phyloP scores from a whole-genome alignment of 2,797 vertebrate genomes.

The Enteromius treurensis region DNA sequence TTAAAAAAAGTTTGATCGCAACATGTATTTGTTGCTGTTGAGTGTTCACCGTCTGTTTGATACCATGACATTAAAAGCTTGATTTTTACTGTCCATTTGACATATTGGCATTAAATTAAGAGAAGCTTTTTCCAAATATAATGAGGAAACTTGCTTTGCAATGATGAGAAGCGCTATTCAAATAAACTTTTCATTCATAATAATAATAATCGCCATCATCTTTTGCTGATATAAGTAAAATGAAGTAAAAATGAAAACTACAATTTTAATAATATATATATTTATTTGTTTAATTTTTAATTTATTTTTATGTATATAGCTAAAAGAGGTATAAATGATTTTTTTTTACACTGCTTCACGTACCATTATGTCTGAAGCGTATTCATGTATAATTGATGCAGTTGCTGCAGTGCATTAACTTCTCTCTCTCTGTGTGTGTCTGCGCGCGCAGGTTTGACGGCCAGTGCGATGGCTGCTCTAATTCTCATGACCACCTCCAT shows the following conservation, averaged over 20 bases:
- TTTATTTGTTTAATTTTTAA: not conserved
- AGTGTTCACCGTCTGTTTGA: too few species aligned
- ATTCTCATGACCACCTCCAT: constrained; percentile 99
- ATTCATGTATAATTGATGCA: not conserved
- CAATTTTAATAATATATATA: too few species aligned
- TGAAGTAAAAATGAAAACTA: not conserved
- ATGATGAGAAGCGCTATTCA: too few species aligned
- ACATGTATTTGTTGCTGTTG: too few species aligned
- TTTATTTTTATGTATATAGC: not conserved
- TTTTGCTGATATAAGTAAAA: not conserved
- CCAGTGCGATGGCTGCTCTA: constrained; percentile 96
- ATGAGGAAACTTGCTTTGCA: too few species aligned
- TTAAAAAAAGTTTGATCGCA: too few species aligned
- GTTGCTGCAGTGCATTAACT: not conserved
- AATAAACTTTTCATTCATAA: too few species aligned
- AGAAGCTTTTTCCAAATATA: too few species aligned
- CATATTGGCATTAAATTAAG: too few species aligned
- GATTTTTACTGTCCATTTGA: too few species aligned
- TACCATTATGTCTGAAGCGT: not conserved
- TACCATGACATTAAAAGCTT: too few species aligned
- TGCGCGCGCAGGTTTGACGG: constrained; percentile 89
- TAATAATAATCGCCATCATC: too few species aligned
- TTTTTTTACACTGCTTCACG: not conserved
- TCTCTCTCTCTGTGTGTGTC: constrained; percentile 38
- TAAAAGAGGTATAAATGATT: not conserved